A percentile compares a stretch with the other conserved stretches of the same genome.
Conservation (phyloP, 2,888 invertebrate species). For the Hyalella azteca region DNA sequence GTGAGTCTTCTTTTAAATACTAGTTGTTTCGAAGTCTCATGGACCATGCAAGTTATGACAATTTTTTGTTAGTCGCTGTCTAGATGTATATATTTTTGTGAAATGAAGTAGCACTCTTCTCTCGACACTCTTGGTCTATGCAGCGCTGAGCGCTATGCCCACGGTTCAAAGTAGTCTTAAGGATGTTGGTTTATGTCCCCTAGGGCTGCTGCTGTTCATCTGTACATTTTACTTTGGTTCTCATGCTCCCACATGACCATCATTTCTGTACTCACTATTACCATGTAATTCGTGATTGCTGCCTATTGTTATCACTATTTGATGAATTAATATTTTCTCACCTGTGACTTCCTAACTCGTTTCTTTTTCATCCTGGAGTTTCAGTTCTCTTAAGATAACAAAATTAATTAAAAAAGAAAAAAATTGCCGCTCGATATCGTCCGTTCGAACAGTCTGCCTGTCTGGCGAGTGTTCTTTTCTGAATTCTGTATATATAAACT, state of each 20-base stretch:
- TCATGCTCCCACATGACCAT: background rate
- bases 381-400: too few species aligned
- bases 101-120: background rate
- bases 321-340: too few species aligned
- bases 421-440: too few species aligned
- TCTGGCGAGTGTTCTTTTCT: too few species aligned
- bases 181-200: background rate
- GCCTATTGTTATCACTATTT: background rate
- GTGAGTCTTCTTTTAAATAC: too few species aligned
- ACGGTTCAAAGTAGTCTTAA: conserved; percentile 23
- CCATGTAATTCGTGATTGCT: background rate
- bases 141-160: conserved; percentile 30
- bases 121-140: conserved; percentile 16
- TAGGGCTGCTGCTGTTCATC: background rate
- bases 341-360: too few species aligned
- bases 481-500: too few species aligned
- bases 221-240: background rate
- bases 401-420: too few species aligned
- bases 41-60: too few species aligned
- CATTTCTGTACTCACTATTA: background rate
- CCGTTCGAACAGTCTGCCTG: too few species aligned
- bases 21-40: too few species aligned
- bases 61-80: background rate
- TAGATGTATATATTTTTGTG: background rate
- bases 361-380: too few species aligned